Conservation (phyloP, 2,797 vertebrate genomes). For the Eospalax fontanierii region DNA sequence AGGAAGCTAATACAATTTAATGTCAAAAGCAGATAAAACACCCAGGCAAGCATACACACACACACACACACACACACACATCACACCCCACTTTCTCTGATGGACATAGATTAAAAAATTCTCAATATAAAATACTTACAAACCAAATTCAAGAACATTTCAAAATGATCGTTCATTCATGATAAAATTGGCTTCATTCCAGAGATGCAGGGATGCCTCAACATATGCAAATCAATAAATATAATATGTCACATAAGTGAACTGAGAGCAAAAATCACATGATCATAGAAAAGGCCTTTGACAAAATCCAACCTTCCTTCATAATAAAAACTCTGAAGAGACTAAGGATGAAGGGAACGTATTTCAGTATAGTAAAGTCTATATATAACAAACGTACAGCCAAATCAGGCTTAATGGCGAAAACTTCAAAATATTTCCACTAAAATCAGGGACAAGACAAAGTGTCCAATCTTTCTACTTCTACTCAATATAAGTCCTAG, state of each 20-base stretch:
- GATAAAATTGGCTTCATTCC: not conserved
- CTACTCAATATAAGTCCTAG: not conserved
- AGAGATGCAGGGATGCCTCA: not conserved
- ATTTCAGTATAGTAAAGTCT: not conserved
- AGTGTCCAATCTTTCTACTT: not conserved
- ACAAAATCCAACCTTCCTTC: not conserved
- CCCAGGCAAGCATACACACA: not conserved
- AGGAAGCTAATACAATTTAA: not conserved
- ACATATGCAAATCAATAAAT: not conserved
- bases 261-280: not conserved
- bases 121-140: not conserved
- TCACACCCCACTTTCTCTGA: not conserved
- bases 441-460: not conserved
- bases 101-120: not conserved
- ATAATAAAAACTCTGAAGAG: not conserved
- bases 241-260: not conserved
- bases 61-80: not conserved
- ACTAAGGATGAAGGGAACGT: not conserved
- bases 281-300: not conserved
- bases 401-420: not conserved
- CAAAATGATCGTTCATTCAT: not conserved
- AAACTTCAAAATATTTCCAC: not conserved
- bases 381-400: not conserved
- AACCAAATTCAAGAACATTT: not conserved
- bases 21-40: not conserved